A percentile compares a stretch with the other conserved stretches of the same genome.
These are phyloP conservation scores for Gymnothorax javanicus DNA, from an alignment of 2,797 vertebrate genomes.

Conservation along the genomic window DNA sequence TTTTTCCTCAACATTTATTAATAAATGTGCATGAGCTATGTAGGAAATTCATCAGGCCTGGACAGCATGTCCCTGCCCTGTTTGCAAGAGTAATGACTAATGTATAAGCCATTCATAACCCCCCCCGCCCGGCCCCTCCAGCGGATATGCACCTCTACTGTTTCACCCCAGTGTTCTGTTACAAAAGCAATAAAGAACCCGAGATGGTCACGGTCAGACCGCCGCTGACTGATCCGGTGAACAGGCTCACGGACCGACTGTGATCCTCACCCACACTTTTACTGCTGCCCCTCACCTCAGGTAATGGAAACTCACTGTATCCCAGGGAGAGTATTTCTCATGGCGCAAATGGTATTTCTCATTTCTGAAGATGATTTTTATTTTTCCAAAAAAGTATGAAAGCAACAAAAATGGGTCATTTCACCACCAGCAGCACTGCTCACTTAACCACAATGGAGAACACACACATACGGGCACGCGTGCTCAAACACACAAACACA, in stretches of 20 bases:
- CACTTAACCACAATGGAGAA: background rate
- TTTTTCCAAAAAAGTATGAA: background rate
- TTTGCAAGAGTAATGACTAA: constrained; percentile 60
- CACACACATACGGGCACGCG: background rate
- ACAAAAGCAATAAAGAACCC: constrained; percentile 22
- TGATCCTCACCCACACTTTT: background rate
- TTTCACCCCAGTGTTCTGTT: constrained; percentile 55
- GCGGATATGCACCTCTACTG: constrained; percentile 63
- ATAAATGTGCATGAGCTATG: background rate
- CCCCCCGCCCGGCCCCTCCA: constrained; percentile 58
- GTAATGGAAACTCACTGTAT: background rate
- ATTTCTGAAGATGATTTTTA: background rate
- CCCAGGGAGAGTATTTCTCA: background rate
- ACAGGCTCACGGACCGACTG: background rate
- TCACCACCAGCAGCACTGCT: background rate
- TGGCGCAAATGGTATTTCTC: background rate
- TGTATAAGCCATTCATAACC: constrained; percentile 65
- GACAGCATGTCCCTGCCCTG: background rate
- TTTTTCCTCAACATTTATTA: background rate
- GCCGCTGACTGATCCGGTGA: background rate
- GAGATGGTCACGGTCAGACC: constrained; percentile 6
- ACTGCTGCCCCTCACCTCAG: background rate
- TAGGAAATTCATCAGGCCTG: background rate
- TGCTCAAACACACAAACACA: background rate
- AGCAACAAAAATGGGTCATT: background rate